Conservation (phyloP, 1,140 invertebrate species). For the Cydia pomonella region DNA sequence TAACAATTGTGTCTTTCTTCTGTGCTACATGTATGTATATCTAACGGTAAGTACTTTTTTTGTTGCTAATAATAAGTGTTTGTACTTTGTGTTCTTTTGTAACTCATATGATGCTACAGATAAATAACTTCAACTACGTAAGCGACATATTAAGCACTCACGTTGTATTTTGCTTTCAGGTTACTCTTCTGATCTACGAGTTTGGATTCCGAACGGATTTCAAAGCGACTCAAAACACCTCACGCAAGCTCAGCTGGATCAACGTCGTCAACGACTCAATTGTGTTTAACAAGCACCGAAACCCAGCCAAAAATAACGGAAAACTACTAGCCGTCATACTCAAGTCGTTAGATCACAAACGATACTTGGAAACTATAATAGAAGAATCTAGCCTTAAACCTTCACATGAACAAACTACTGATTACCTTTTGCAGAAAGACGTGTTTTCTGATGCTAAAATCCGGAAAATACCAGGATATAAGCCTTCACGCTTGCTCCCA, state of each 20-base stretch:
- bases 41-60: slow-evolving; percentile 2
- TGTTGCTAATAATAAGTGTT: background rate
- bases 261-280: slow-evolving; percentile 57
- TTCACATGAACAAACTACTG: slow-evolving; percentile 42
- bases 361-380: slow-evolving; percentile 51
- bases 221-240: slow-evolving; percentile 40
- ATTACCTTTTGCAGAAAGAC: slow-evolving; percentile 47
- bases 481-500: slow-evolving; percentile 56
- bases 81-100: background rate
- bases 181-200: slow-evolving; percentile 59
- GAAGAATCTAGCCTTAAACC: slow-evolving; percentile 49
- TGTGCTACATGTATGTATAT: background rate
- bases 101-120: background rate
- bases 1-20: background rate
- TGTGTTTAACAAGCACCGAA: slow-evolving; percentile 49
- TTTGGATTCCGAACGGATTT: slow-evolving; percentile 46
- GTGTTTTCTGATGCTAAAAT: slow-evolving; percentile 53
- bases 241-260: slow-evolving; percentile 50
- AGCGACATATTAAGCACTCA: background rate
- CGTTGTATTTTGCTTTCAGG: slow-evolving; percentile 55
- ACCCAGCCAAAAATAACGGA: slow-evolving; percentile 53
- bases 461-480: slow-evolving; percentile 62
- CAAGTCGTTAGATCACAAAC: slow-evolving; percentile 60
- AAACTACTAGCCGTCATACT: slow-evolving; percentile 61
- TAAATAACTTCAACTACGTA: background rate